A percentile compares a stretch with the other conserved stretches of the same genome.
Evolutionary conservation across 2,113 vertebrate genomes (phyloP).

Genomic region (Dromiciops gliroides): DNA sequence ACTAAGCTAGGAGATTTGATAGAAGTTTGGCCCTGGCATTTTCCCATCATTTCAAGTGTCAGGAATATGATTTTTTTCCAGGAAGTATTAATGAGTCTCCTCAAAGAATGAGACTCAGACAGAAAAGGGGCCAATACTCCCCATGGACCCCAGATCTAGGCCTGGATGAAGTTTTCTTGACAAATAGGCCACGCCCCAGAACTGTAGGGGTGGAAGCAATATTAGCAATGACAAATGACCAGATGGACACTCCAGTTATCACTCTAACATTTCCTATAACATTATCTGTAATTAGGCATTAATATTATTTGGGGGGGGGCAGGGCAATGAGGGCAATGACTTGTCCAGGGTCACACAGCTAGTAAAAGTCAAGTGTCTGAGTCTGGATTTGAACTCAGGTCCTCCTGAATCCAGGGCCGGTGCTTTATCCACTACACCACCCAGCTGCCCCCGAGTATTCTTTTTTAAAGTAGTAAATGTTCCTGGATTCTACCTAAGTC

Average conservation of each 20-base stretch:
- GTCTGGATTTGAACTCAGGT: too few relatives aligned
- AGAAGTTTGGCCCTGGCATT: constrained; percentile 36
- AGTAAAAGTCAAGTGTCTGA: too few relatives aligned
- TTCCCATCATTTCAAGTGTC: constrained; percentile 35
- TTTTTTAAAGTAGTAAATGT: constrained; percentile 39
- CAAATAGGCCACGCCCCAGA: background rate
- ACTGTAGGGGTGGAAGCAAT: background rate
- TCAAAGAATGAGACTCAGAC: constrained; percentile 42
- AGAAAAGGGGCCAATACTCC: background rate
- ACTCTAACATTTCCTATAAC: constrained; percentile 24
- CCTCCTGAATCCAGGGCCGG: too few relatives aligned
- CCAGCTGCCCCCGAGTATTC: too few relatives aligned
- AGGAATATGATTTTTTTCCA: constrained; percentile 29
- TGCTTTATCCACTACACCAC: too few relatives aligned
- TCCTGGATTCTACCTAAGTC: background rate
- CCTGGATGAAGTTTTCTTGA: background rate
- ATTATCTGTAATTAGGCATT: constrained; percentile 46
- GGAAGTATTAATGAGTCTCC: constrained; percentile 45
- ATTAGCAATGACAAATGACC: background rate
- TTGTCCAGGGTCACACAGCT: too few relatives aligned
- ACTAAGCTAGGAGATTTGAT: constrained; percentile 51
- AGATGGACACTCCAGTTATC: background rate
- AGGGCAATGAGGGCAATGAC: too few relatives aligned
- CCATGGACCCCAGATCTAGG: background rate
- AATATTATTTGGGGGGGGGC: too few relatives aligned